Percentiles rank a stretch among this genome's conserved stretches.
These are phyloP conservation scores for Meandrina meandrites DNA, from an alignment of 92 coral and sea anemone species.

Conservation along the genomic window DNA sequence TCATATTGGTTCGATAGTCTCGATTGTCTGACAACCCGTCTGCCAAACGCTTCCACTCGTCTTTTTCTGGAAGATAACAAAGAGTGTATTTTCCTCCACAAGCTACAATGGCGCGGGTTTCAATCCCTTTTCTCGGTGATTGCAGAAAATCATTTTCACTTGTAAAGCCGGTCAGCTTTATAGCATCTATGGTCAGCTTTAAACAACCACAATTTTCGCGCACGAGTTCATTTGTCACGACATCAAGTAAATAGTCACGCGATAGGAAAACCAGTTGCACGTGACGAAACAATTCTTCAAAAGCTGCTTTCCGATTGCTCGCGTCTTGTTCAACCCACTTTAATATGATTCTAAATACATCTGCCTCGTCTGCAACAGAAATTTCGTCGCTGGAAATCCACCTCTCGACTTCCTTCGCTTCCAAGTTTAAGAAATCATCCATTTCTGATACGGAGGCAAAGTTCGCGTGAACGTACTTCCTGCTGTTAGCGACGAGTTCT, in stretches of 20 bases:
- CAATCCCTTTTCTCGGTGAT: conserved; percentile 11
- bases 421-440: conserved; percentile 5
- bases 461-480: not conserved
- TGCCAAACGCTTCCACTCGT: conserved; percentile 13
- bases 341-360: not conserved
- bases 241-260: conserved; percentile 20
- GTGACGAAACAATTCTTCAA: conserved; percentile 28
- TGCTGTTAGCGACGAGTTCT: not conserved
- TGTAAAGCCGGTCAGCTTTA: not conserved
- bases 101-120: conserved; percentile 13
- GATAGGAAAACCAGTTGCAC: conserved; percentile 8
- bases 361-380: not conserved
- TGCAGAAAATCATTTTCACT: not conserved
- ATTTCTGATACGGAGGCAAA: not conserved
- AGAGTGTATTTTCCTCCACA: conserved; percentile 21
- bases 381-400: conserved; percentile 10
- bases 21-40: not conserved
- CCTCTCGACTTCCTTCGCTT: not conserved
- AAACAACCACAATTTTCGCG: not conserved
- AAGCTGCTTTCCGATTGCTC: conserved; percentile 7
- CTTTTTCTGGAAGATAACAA: conserved; percentile 3
- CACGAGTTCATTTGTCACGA: conserved; percentile 10
- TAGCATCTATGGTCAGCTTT: not conserved
- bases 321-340: conserved; percentile 6
- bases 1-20: not conserved